Percentiles rank a stretch among this genome's conserved stretches.
These are phyloP conservation scores for Tethya wilhelma DNA, from an alignment of 37 sponge, comb jelly and placozoan species.

Conservation along the genomic window DNA sequence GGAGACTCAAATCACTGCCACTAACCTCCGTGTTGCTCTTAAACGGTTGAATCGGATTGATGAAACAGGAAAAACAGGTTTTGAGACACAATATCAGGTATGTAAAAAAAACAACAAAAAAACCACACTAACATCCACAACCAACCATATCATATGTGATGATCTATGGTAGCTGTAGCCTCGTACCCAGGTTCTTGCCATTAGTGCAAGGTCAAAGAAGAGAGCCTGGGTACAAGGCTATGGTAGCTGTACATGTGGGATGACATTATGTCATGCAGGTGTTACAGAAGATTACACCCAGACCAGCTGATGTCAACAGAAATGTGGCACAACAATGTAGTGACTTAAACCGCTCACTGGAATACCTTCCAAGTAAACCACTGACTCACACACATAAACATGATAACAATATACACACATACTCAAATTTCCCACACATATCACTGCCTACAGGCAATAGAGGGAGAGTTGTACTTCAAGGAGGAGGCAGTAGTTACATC, in stretches of 20 bases:
- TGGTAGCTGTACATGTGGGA: neutral
- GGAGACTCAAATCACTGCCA: slow-evolving; percentile 10
- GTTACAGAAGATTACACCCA: slow-evolving; percentile 28
- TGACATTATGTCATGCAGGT: slow-evolving; percentile 7
- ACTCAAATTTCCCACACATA: too few relatives aligned
- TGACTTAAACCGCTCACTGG: slow-evolving; percentile 16
- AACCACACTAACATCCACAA: too few relatives aligned
- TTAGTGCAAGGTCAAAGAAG: too few relatives aligned
- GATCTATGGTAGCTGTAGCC: too few relatives aligned
- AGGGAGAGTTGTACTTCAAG: slow-evolving; percentile 24
- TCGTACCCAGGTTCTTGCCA: too few relatives aligned
- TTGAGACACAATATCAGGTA: slow-evolving; percentile 8
- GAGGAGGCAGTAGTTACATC: slow-evolving; percentile 25
- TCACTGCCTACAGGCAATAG: neutral
- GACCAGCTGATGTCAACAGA: slow-evolving; percentile 12
- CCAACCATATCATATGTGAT: too few relatives aligned
- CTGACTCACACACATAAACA: too few relatives aligned
- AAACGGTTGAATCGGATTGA: neutral
- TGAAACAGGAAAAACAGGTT: neutral
- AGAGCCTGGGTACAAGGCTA: too few relatives aligned
- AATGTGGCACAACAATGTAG: neutral
- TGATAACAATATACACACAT: too few relatives aligned
- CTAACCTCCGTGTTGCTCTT: slow-evolving; percentile 4
- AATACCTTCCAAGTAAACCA: slow-evolving; percentile 23
- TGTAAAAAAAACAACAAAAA: neutral